Conservation (phyloP, 2,797 vertebrate genomes). For the Amphiprion clarkii region DNA sequence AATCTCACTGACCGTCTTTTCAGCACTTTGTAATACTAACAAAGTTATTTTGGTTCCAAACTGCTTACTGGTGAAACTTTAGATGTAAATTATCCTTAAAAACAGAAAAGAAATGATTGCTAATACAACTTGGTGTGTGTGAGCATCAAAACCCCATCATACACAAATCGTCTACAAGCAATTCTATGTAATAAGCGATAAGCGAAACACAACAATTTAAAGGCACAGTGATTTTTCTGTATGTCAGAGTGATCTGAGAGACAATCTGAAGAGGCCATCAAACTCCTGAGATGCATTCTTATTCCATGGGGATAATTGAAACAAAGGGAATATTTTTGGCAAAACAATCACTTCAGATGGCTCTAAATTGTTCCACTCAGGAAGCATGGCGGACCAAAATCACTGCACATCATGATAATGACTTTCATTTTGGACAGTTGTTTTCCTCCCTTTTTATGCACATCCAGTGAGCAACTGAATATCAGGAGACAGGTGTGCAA, state of each 20-base stretch:
- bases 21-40: slow-evolving; percentile 12
- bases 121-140: neutral
- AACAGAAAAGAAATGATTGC: slow-evolving; percentile 1
- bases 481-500: slow-evolving; percentile 45
- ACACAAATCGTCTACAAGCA: too few relatives aligned
- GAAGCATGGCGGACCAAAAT: neutral
- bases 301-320: neutral
- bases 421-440: slow-evolving; percentile 13
- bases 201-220: neutral
- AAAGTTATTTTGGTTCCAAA: slow-evolving; percentile 8
- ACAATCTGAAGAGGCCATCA: slow-evolving; percentile 2
- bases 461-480: slow-evolving; percentile 42
- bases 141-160: too few relatives aligned
- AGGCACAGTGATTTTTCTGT: neutral
- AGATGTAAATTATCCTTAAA: slow-evolving; percentile 10
- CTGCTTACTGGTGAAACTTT: neutral
- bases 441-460: slow-evolving; percentile 14
- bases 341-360: neutral
- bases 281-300: neutral
- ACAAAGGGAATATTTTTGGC: neutral
- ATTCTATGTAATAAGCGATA: neutral
- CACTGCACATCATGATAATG: slow-evolving; percentile 9
- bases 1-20: slow-evolving; percentile 28
- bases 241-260: neutral
- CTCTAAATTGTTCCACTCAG: slow-evolving; percentile 18